phyloP scores from a whole-genome alignment of 1,140 invertebrate genomes.

The Marisa cornuarietis region DNA sequence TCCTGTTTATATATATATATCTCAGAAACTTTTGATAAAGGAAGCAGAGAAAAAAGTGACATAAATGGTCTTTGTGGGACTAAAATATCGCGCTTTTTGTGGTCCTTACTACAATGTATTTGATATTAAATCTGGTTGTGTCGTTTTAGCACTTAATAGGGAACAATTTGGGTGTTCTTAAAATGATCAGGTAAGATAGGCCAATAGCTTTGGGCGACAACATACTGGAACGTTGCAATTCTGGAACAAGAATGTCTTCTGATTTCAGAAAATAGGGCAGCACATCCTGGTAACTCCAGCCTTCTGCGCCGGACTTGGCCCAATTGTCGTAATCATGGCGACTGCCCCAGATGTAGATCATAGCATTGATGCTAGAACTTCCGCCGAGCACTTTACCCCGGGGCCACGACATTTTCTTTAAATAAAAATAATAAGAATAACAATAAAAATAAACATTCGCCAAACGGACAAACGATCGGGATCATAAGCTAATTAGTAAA shows the following conservation, averaged over 20 bases:
- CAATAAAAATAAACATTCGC: neutral
- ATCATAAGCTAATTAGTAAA: no score
- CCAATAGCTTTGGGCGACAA: neutral
- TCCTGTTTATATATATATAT: neutral
- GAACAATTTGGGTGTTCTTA: neutral
- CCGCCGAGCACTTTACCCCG: conserved; percentile 28
- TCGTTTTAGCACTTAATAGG: neutral
- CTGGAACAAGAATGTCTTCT: conserved; percentile 28
- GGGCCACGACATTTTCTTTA: conserved; percentile 23
- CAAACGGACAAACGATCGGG: no score
- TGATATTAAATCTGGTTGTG: neutral
- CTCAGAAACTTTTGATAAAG: neutral
- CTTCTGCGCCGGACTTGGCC: conserved; percentile 86
- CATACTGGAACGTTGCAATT: conserved; percentile 15
- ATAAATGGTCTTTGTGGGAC: neutral
- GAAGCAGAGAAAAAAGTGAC: neutral
- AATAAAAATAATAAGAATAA: neutral
- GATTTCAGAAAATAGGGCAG: conserved; percentile 92
- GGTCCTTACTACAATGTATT: neutral
- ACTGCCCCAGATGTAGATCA: conserved; percentile 76
- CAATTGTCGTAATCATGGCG: conserved; percentile 90
- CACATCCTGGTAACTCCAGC: conserved; percentile 87
- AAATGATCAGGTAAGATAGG: neutral
- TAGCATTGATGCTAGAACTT: conserved; percentile 14
- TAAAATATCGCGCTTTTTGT: neutral